Conservation (phyloP, 2,888 invertebrate species). For the Erebia palarica region DNA sequence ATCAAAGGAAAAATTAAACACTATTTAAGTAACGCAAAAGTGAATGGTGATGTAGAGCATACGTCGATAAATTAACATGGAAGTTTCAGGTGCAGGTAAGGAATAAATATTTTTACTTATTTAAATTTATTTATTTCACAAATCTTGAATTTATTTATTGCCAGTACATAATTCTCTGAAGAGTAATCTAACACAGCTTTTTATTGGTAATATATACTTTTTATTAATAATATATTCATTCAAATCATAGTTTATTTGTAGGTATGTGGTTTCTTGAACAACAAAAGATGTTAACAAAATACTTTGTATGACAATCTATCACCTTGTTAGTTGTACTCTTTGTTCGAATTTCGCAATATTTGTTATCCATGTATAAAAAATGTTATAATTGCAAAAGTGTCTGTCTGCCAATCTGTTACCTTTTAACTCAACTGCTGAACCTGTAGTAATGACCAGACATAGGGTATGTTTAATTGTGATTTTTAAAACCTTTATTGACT, state of each 20-base stretch:
- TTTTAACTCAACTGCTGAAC: no score
- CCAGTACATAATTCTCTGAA: not conserved
- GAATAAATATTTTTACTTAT: slow-evolving; percentile 9
- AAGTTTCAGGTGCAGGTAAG: slow-evolving; percentile 71
- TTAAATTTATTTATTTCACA: slow-evolving; percentile 13
- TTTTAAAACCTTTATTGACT: no score
- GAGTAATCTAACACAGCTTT: not conserved
- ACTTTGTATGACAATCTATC: slow-evolving; percentile 11
- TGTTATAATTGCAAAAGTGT: no score
- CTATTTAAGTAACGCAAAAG: not conserved
- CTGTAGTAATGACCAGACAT: no score
- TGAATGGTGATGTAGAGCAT: slow-evolving; percentile 37
- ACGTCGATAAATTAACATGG: slow-evolving; percentile 56
- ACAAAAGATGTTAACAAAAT: slow-evolving; percentile 59
- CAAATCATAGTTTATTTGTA: not conserved
- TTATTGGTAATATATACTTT: not conserved
- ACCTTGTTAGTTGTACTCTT: slow-evolving; percentile 22
- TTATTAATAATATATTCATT: no score
- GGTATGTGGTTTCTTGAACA: slow-evolving; percentile 54
- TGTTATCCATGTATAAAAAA: not conserved
- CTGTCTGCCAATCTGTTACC: no score
- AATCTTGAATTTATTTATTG: not conserved
- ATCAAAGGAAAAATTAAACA: not conserved
- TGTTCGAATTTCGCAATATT: slow-evolving; percentile 23
- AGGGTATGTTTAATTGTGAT: no score